A percentile compares a stretch with the other conserved stretches of the same genome.
Conservation (phyloP, 1,140 invertebrate species). For the Helicorthomorpha holstii region DNA sequence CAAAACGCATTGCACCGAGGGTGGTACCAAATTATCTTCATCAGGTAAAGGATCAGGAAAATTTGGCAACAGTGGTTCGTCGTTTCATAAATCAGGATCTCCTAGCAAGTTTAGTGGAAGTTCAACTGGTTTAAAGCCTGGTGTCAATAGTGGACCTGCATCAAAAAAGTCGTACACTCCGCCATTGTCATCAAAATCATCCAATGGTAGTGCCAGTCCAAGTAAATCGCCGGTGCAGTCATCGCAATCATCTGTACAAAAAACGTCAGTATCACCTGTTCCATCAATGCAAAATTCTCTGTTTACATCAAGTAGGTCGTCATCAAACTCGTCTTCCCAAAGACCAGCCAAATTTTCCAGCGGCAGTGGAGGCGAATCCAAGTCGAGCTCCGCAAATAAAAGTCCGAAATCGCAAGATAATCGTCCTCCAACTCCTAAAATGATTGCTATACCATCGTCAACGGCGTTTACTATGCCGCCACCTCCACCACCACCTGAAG, state of each 20-base stretch:
- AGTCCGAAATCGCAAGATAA: no score
- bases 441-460: background rate
- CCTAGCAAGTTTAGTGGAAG: background rate
- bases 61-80: slow-evolving; percentile 12
- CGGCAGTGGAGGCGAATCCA: background rate
- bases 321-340: background rate
- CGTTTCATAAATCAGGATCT: background rate
- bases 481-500: slow-evolving; percentile 2
- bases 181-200: background rate
- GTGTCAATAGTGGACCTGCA: slow-evolving; percentile 58
- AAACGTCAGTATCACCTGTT: background rate
- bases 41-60: slow-evolving; percentile 23
- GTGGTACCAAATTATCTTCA: slow-evolving; percentile 26
- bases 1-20: slow-evolving; percentile 49
- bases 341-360: background rate
- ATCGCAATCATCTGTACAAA: background rate
- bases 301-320: no score
- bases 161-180: slow-evolving; percentile 40
- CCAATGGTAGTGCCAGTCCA: slow-evolving; percentile 52
- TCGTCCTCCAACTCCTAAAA: slow-evolving; percentile 1
- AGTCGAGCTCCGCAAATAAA: no score
- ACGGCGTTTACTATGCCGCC: slow-evolving; percentile 4
- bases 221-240: slow-evolving; percentile 33
- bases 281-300: background rate
- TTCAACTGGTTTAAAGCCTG: slow-evolving; percentile 62